Evolutionary conservation across 2,113 vertebrate genomes (phyloP).

Genomic region (Ahaetulla prasina): DNA sequence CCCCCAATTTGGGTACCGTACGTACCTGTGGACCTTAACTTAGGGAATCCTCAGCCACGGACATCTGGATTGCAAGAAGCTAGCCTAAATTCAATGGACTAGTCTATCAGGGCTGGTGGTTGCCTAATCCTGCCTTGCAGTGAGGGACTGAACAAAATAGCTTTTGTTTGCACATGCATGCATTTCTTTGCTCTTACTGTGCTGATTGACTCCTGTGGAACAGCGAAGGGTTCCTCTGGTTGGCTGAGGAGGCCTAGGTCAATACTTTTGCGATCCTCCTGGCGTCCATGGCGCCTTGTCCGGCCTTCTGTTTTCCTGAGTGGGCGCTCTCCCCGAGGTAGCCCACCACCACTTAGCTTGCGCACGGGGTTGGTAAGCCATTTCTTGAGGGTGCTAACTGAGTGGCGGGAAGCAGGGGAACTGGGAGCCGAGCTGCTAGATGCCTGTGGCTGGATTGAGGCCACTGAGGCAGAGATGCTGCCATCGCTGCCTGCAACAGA

Average conservation of each 20-base stretch:
- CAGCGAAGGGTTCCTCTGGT: constrained; percentile 57
- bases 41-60: background rate
- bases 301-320: constrained; percentile 72
- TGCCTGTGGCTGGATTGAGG: constrained; percentile 77
- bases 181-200: constrained; percentile 61
- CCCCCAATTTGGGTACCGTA: background rate
- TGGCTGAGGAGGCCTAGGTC: constrained; percentile 65
- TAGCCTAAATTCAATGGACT: background rate
- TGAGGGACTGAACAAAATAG: background rate
- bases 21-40: background rate
- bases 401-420: constrained; percentile 80
- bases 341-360: constrained; percentile 72
- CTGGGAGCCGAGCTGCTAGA: constrained; percentile 82
- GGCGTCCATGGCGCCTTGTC: constrained; percentile 44
- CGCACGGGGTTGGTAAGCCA: constrained; percentile 84
- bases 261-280: constrained; percentile 63
- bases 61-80: background rate
- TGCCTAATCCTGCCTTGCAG: background rate
- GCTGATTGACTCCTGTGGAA: constrained; percentile 65
- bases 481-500: constrained; percentile 85
- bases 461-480: constrained; percentile 85
- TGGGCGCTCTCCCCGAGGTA: constrained; percentile 69
- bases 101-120: too few species aligned
- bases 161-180: background rate
- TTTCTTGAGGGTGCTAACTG: constrained; percentile 82